Percentiles rank a stretch among this genome's conserved stretches.
Evolutionary conservation across 2,888 invertebrate species (phyloP).

Genomic region (Hypena proboscidalis): DNA sequence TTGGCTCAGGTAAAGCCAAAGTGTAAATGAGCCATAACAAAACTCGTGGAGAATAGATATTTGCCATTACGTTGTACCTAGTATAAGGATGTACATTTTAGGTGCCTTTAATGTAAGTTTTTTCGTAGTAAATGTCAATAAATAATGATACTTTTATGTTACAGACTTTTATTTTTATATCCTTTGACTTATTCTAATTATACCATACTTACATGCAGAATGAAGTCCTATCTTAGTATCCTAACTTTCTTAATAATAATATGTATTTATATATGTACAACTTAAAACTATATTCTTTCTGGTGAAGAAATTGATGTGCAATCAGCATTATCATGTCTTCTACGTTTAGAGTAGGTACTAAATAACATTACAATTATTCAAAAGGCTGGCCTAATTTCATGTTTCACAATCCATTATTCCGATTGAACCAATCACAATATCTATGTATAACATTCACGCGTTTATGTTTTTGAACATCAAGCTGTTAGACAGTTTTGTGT

Average conservation of each 20-base stretch:
- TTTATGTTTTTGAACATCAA: slow-evolving; percentile 66
- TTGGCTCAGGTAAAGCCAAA: no score
- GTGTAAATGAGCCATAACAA: no score
- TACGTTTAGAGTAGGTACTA: no score
- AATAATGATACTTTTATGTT: slow-evolving; percentile 57
- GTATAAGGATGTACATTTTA: slow-evolving; percentile 83
- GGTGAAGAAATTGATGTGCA: no score
- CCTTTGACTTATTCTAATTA: neutral
- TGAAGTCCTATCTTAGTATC: no score
- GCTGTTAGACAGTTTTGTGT: slow-evolving; percentile 45
- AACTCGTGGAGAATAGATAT: slow-evolving; percentile 68
- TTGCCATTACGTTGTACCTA: slow-evolving; percentile 84
- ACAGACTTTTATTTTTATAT: slow-evolving; percentile 28
- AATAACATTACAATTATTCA: no score
- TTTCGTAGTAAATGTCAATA: slow-evolving; percentile 74
- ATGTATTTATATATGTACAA: no score
- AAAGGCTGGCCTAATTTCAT: no score
- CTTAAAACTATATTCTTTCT: no score
- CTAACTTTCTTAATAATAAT: no score
- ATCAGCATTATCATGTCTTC: no score
- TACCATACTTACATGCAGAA: neutral
- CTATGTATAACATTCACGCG: slow-evolving; percentile 37
- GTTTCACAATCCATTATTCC: neutral
- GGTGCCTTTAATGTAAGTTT: slow-evolving; percentile 80
- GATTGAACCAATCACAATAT: neutral